Conservation (phyloP, 2,113 vertebrate species). For the Falcunculus frontatus region DNA sequence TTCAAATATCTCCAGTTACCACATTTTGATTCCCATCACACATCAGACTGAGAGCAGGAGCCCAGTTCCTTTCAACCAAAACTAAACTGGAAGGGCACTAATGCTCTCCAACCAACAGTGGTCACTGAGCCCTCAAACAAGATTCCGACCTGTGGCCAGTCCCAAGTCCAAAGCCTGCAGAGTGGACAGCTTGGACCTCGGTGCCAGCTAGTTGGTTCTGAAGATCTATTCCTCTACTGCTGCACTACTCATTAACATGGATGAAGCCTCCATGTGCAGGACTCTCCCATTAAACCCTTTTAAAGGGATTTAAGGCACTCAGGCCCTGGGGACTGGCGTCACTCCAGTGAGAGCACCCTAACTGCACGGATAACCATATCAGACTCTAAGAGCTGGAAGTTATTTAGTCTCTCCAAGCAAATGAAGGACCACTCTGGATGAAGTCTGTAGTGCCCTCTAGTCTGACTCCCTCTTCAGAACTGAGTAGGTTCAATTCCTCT, state of each 20-base stretch:
- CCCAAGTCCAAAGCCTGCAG: not conserved
- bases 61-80: not conserved
- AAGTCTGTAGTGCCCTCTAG: not conserved
- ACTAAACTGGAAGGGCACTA: not conserved
- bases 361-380: rapidly evolving
- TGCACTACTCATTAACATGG: not conserved
- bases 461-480: not conserved
- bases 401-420: not conserved
- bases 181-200: too few species aligned
- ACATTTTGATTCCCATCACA: not conserved
- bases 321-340: rapidly evolving
- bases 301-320: not conserved
- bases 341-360: not conserved
- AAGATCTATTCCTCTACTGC: not conserved
- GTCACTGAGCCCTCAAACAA: not conserved
- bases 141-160: rapidly evolving
- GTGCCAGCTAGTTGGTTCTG: not conserved
- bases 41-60: not conserved
- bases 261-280: not conserved
- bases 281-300: not conserved
- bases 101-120: not conserved
- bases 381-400: not conserved
- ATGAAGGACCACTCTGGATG: not conserved
- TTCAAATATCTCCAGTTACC: not conserved
- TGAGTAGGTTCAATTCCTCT: not conserved